A percentile compares a stretch with the other conserved stretches of the same genome.
These are phyloP conservation scores for Himalopsyche japonica DNA, from an alignment of 2,888 invertebrate genomes.

Conservation along the genomic window DNA sequence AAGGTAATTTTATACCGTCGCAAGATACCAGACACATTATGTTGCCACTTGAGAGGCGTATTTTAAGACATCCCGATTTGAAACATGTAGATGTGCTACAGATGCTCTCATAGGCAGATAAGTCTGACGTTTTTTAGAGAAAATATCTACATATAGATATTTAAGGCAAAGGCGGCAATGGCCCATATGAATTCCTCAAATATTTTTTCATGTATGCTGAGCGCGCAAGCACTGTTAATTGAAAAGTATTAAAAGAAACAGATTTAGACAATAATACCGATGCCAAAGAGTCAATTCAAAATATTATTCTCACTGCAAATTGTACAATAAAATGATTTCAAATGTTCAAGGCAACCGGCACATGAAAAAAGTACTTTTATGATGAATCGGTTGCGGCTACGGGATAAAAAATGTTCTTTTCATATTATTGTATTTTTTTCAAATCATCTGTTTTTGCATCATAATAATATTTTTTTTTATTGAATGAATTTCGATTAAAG, in stretches of 20 bases:
- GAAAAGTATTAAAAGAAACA: background rate
- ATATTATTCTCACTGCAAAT: no score
- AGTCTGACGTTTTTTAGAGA: background rate
- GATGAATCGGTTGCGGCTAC: no score
- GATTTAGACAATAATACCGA: no score
- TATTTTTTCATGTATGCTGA: background rate
- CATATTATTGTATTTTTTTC: no score
- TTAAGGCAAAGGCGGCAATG: background rate
- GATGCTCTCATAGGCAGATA: constrained; percentile 2
- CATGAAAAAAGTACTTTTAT: no score
- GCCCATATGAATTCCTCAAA: background rate
- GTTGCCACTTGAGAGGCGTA: constrained; percentile 19
- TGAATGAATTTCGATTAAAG: no score
- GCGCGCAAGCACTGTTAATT: background rate
- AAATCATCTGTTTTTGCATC: no score
- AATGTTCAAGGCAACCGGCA: no score
- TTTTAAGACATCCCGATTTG: constrained; percentile 11
- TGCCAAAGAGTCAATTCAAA: no score
- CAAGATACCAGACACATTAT: background rate
- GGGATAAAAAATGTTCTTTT: no score
- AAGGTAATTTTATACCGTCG: constrained; percentile 17
- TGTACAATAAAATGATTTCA: no score
- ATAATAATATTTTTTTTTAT: no score
- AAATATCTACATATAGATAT: background rate
- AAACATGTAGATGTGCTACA: background rate